A percentile compares a stretch with the other conserved stretches of the same genome.
phyloP scores from a whole-genome alignment of 2,888 invertebrate genomes.

The Carcina quercana region DNA sequence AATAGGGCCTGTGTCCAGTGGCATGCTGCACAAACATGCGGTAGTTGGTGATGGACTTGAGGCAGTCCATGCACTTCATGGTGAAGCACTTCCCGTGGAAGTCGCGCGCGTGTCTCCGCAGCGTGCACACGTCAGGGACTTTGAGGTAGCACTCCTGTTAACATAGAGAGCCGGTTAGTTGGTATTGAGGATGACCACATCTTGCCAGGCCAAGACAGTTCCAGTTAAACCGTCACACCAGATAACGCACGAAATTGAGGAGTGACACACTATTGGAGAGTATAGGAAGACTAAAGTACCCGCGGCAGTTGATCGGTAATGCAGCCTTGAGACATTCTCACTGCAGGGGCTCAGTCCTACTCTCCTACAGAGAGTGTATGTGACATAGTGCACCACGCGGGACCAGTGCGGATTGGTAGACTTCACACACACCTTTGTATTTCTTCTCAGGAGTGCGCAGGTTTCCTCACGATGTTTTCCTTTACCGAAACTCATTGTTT shows the following conservation, averaged over 20 bases:
- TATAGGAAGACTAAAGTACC: not conserved
- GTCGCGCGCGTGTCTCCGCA: constrained; percentile 65
- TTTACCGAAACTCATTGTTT: no score
- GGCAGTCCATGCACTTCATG: constrained; percentile 75
- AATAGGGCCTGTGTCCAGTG: constrained; percentile 62
- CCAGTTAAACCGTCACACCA: not conserved
- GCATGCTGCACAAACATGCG: constrained; percentile 73
- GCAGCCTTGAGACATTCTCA: not conserved
- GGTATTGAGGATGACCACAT: not conserved
- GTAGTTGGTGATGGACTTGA: constrained; percentile 72
- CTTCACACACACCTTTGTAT: no score
- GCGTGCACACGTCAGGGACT: constrained; percentile 8
- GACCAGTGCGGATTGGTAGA: no score
- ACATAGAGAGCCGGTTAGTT: not conserved
- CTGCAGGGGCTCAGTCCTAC: no score
- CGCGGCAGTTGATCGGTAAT: not conserved
- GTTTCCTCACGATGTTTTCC: no score
- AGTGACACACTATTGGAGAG: not conserved
- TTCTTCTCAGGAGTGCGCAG: no score
- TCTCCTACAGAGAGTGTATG: no score
- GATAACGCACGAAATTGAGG: not conserved
- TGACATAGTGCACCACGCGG: no score
- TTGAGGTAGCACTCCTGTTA: constrained; percentile 12
- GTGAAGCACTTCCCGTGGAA: constrained; percentile 69
- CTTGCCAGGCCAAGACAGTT: not conserved